phyloP scores from a whole-genome alignment of 1,140 invertebrate genomes.

The Scylla paramamosain region DNA sequence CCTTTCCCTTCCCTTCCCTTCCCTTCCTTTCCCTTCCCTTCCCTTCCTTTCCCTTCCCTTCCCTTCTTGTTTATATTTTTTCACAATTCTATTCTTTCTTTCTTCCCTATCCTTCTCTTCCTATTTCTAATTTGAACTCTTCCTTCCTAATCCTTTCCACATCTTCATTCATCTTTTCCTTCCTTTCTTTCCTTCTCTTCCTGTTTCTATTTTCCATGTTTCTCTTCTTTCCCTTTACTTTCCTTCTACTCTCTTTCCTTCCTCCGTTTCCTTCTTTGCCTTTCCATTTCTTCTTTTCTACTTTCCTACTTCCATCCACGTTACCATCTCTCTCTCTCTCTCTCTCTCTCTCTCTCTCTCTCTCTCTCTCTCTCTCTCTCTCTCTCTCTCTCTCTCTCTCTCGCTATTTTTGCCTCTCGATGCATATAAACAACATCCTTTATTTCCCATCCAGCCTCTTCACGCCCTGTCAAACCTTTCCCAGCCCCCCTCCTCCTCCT shows the following conservation, averaged over 20 bases:
- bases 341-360: neutral
- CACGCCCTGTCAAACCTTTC: neutral
- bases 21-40: neutral
- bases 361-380: neutral
- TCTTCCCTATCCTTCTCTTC: too few relatives aligned
- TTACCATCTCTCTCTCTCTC: neutral
- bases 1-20: neutral
- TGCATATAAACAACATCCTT: conserved; percentile 13
- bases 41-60: neutral
- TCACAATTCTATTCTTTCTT: too few relatives aligned
- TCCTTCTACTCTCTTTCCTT: neutral
- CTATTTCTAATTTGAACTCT: too few relatives aligned
- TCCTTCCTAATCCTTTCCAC: too few relatives aligned
- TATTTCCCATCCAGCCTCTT: neutral
- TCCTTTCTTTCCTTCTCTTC: neutral
- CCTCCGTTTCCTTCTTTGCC: neutral
- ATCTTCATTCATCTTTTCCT: neutral
- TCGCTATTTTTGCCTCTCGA: neutral
- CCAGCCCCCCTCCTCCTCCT: neutral
- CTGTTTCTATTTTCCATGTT: neutral
- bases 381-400: neutral
- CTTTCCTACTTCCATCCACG: neutral
- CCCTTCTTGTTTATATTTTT: neutral
- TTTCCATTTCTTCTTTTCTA: neutral
- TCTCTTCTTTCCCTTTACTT: neutral